A percentile compares a stretch with the other conserved stretches of the same genome.
phyloP scores from a whole-genome alignment of 2,888 invertebrate species.

The Uloborus plumipes region DNA sequence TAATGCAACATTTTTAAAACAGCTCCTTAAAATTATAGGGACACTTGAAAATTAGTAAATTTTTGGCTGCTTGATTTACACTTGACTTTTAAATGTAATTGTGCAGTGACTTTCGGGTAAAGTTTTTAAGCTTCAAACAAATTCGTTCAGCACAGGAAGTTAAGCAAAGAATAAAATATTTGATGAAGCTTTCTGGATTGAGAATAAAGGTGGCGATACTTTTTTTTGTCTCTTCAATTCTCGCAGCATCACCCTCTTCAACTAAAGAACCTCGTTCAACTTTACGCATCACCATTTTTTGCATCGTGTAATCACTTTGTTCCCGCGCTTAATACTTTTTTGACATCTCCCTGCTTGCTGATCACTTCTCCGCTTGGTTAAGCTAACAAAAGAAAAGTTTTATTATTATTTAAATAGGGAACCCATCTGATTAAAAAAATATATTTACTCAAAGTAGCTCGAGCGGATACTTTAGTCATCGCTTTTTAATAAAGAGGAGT shows the following conservation, averaged over 20 bases:
- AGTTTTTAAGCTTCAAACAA: too few species aligned
- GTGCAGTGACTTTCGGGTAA: too few species aligned
- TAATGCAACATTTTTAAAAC: too few species aligned
- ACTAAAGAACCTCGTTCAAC: slow-evolving; percentile 22
- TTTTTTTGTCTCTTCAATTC: background rate
- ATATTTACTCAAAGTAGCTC: slow-evolving; percentile 22
- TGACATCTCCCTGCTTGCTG: slow-evolving; percentile 12
- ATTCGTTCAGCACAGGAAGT: background rate
- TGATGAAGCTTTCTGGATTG: slow-evolving; percentile 18
- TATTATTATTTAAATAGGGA: slow-evolving; percentile 37
- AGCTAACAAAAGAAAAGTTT: slow-evolving; percentile 30
- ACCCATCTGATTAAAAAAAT: slow-evolving; percentile 30
- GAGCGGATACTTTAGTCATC: background rate
- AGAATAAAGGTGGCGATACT: slow-evolving; percentile 31
- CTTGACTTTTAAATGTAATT: too few species aligned
- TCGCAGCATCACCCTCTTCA: background rate
- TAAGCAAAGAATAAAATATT: slow-evolving; percentile 29
- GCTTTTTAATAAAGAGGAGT: background rate
- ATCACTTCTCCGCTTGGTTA: slow-evolving; percentile 18
- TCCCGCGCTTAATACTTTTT: slow-evolving; percentile 15
- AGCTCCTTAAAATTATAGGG: too few species aligned
- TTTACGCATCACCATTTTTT: slow-evolving; percentile 7
- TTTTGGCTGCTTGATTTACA: too few species aligned
- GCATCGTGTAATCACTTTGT: slow-evolving; percentile 30
- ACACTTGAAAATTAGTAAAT: too few species aligned